Conservation (phyloP, 2,888 invertebrate genomes). For the Lottia gigantea region DNA sequence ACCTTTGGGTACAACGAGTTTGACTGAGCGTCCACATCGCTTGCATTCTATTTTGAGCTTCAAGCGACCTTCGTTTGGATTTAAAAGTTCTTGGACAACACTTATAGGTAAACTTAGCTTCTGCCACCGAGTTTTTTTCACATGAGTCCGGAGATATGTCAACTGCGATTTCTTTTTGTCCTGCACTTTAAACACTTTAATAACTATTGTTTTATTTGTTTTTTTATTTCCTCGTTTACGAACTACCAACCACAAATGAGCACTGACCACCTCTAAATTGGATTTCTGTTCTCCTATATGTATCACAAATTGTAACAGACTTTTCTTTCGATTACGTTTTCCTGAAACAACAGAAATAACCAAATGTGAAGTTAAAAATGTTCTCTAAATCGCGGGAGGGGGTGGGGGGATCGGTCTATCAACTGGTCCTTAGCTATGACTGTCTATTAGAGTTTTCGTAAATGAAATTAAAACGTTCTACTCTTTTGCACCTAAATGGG, state of each 20-base stretch:
- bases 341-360: background rate
- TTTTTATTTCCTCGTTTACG: constrained; percentile 13
- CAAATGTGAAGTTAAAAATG: too few species aligned
- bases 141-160: constrained; percentile 28
- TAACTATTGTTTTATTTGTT: constrained; percentile 12
- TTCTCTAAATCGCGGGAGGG: too few species aligned
- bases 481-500: too few species aligned
- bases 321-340: background rate
- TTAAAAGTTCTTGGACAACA: constrained; percentile 23
- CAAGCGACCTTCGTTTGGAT: constrained; percentile 14
- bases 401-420: too few species aligned
- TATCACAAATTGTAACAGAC: constrained; percentile 17
- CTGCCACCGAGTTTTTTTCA: constrained; percentile 29
- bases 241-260: constrained; percentile 20
- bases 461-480: too few species aligned
- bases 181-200: constrained; percentile 20
- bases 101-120: constrained; percentile 28
- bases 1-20: constrained; percentile 15
- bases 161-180: constrained; percentile 19
- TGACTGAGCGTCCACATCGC: constrained; percentile 22
- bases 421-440: too few species aligned
- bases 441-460: too few species aligned
- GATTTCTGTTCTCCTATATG: constrained; percentile 13
- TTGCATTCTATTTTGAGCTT: constrained; percentile 25
- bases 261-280: constrained; percentile 19